Base-by-base conservation (phyloP, 2,113 vertebrate genomes). In the Sylvietta virens region DNA sequence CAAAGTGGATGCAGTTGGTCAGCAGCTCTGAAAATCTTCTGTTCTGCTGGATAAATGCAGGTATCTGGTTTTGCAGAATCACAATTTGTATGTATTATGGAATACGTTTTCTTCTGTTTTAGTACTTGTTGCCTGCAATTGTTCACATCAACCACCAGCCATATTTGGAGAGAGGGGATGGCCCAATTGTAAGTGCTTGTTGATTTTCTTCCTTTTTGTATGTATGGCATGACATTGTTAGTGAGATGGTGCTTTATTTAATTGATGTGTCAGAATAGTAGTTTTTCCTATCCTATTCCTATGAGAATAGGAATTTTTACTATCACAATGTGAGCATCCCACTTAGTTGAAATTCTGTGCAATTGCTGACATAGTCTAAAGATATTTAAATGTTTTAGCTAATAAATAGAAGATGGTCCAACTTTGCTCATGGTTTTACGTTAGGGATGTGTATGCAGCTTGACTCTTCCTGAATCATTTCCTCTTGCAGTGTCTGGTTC, bases 91-190 rank as follows among this genome's bases (percentile, higher is more conserved):
- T 33, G 1, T 17, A 4, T 69, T 40, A 48, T 1, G 27, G 27
- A 54, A 37, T 33, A 28, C 10, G 15, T 70, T 70, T 62, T 96
- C n/a, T 94, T 61, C 28, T 65, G 10, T 92, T 95, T 47, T 69
- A 99, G 99, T 99, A 99, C 97, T 98, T 99, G 82, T 95, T 99
- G 93, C 99, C 99, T 96, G 99, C 99, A 35, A 99, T 99, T 96
- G 99, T 99, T 70, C 99, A 99, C 96, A 99, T 99, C 96, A 99
- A 99, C 97, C 99, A 99, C 94, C 99, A 99, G 97, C 99, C 99
- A 1, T 99, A 99, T 94, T 98, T 99, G 97, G 99, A 99, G 98
- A 98, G 99, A 83, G 99, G 99, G 44, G 99, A 99, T 86, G 99
- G 99, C 31, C 99, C 99, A 30, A 99, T 99, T 94, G 99, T 99